A percentile compares a stretch with the other conserved stretches of the same genome.
Conservation (phyloP, 2,888 invertebrate genomes). For the Strigamia maritima region DNA sequence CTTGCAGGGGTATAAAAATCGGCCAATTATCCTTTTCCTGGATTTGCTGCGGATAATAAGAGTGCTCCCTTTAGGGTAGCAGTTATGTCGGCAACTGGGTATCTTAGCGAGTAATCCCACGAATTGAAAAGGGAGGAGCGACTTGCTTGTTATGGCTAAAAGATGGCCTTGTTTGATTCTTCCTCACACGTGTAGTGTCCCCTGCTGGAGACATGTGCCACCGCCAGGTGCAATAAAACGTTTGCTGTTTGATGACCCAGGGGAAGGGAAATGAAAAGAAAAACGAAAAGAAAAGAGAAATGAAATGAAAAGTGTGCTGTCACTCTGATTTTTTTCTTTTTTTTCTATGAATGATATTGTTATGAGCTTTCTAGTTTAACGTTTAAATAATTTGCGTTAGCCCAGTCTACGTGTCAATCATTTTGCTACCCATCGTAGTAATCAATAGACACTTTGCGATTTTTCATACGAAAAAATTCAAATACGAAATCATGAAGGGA, state of each 20-base stretch:
- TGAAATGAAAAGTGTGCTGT: neutral
- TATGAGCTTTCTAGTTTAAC: too few species aligned
- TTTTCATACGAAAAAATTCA: too few species aligned
- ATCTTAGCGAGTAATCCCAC: conserved; percentile 6
- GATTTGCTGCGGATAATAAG: neutral
- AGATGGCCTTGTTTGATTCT: conserved; percentile 19
- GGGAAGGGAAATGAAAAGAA: too few species aligned
- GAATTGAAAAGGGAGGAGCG: conserved; percentile 11
- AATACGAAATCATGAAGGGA: too few species aligned
- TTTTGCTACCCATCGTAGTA: too few species aligned
- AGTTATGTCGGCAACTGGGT: neutral
- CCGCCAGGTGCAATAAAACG: neutral
- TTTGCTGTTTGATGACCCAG: neutral
- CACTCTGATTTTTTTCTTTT: neutral
- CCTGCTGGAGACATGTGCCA: conserved; percentile 14
- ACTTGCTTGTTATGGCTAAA: conserved; percentile 3
- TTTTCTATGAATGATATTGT: too few species aligned
- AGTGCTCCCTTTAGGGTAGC: neutral
- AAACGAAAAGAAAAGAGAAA: neutral
- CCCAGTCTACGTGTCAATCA: too few species aligned
- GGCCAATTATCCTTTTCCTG: neutral
- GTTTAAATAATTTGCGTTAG: too few species aligned
- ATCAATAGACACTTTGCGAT: too few species aligned
- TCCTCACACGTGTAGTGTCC: conserved; percentile 15
- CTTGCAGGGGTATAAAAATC: neutral